Evolutionary conservation across 2,797 vertebrate species (phyloP), one percentile per base, ranked within the genome.

Genomic region (Anolis apletophallus): DNA sequence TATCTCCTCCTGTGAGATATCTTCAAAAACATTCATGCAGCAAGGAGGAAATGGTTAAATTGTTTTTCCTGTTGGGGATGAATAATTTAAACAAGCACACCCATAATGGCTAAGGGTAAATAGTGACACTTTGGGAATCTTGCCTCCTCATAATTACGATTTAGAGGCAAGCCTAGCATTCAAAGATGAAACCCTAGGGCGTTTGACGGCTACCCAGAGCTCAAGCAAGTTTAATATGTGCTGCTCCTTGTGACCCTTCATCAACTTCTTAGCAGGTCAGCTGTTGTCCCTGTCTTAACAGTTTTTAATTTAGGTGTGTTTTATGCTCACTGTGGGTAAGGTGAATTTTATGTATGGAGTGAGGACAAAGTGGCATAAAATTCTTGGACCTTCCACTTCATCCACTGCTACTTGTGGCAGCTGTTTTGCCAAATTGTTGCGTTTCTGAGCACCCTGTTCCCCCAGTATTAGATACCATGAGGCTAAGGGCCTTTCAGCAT

Each of bases 121-220:
- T 29, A 50, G 34, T 64, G 40, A 19, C 10, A 5, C 46, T 32
- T 19, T 26, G 17, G n/a, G 36, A 26, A 29, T 46, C 13, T 0
- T 0, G 1, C 55, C 0, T 0, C 13, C 8, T 10, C 19, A 19
- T 26, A 46, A 11, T 68, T 12, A 67, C 52, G 14, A 81, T 52
- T 68, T 10, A 71, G 32, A 71, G 14, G 68, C 68, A 71, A 34
- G 7, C 14, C 14, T 34, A 34, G 34, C 16, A 36, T 21, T 71
- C 34, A 34, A 36, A 26, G 10, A 17, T 36, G 32, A n/a, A 14
- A 36, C 17, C 17, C 32, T 36, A 13, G 34, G 16, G 9, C 1
- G 16, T 34, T 36, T 36, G 32, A 17, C 32, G 36, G 17, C 36
- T 34, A 34, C 7, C 2, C 32, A 71, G 69, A 21, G 26, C 61